phyloP scores from a whole-genome alignment of 1,140 invertebrate species.

The Tetranychus cinnabarinus region DNA sequence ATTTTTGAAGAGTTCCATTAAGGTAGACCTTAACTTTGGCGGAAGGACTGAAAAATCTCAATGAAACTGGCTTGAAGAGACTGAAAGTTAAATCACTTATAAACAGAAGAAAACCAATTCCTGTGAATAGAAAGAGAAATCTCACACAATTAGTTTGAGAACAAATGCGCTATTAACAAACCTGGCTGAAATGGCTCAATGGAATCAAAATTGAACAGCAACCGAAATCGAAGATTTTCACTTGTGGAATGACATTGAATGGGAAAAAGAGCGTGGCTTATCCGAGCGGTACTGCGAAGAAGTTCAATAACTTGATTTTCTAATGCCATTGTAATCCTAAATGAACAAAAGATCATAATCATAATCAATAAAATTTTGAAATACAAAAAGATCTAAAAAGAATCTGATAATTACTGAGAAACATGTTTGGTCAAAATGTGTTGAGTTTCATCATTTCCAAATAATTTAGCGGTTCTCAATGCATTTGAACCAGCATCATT shows the following conservation, averaged over 20 bases:
- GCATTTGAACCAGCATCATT: background rate
- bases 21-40: background rate
- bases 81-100: background rate
- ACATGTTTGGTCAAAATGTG: background rate
- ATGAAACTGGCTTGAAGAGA: background rate
- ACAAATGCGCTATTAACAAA: background rate
- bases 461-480: background rate
- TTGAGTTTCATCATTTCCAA: background rate
- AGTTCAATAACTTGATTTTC: background rate
- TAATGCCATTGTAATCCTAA: background rate
- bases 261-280: background rate
- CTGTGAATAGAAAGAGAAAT: background rate
- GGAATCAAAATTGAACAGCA: background rate
- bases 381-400: background rate
- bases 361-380: background rate
- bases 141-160: background rate
- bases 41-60: background rate
- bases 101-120: background rate
- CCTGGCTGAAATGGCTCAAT: background rate
- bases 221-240: background rate
- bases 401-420: background rate
- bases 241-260: background rate
- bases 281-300: background rate
- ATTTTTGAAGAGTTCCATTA: background rate
- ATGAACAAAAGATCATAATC: background rate